These are phyloP conservation scores for Tetanocera ferruginea DNA, from an alignment of 2,888 invertebrate genomes.

Conservation along the genomic window DNA sequence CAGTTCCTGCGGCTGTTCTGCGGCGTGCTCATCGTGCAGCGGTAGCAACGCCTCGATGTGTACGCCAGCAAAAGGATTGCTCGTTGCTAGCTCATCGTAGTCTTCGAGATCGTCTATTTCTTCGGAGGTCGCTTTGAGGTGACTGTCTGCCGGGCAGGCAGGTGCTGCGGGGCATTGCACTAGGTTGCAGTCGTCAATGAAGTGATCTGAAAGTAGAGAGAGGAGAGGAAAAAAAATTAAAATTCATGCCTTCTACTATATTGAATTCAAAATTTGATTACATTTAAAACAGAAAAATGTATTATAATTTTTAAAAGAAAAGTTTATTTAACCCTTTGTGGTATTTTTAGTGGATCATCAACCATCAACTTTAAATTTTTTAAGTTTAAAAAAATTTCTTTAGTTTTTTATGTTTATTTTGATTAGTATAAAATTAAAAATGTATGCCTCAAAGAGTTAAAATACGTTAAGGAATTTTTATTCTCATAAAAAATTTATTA, in stretches of 20 bases:
- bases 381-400: neutral
- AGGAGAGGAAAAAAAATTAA: neutral
- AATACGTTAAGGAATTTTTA: too few species aligned
- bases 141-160: constrained; percentile 54
- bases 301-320: neutral
- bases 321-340: too few species aligned
- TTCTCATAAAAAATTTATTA: too few species aligned
- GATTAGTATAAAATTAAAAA: too few species aligned
- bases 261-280: neutral
- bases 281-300: neutral
- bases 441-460: too few species aligned
- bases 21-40: neutral
- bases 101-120: constrained; percentile 27
- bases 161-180: constrained; percentile 50
- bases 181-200: constrained; percentile 49
- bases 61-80: constrained; percentile 44
- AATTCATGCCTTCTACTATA: neutral
- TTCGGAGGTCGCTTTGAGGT: constrained; percentile 36
- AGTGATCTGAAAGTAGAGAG: constrained; percentile 11
- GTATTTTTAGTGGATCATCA: too few species aligned
- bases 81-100: constrained; percentile 38
- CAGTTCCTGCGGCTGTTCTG: neutral
- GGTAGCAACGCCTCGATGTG: constrained; percentile 44
- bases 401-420: neutral
- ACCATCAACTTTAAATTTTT: too few species aligned